phyloP scores from a whole-genome alignment of 2,113 vertebrate genomes.

The Plecturocebus donacophilus region DNA sequence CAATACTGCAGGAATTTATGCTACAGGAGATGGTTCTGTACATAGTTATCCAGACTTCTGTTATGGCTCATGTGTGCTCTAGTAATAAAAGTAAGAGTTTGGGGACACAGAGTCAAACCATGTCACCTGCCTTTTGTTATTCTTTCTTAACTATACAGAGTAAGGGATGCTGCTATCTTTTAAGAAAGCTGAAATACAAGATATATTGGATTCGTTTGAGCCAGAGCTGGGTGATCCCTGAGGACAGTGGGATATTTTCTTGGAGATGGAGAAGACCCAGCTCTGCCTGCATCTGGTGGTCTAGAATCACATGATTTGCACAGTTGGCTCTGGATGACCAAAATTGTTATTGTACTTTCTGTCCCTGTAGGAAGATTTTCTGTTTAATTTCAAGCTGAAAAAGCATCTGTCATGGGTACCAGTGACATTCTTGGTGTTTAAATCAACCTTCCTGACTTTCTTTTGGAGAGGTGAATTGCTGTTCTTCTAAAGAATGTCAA shows the following conservation, averaged over 20 bases:
- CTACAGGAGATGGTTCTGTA: not conserved
- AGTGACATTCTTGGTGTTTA: not conserved
- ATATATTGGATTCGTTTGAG: not conserved
- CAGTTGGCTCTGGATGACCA: not conserved
- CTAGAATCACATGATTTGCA: not conserved
- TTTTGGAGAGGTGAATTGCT: not conserved
- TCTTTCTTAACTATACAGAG: too few species aligned
- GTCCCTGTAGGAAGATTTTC: not conserved
- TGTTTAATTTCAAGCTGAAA: not conserved
- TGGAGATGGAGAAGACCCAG: not conserved
- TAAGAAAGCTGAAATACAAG: not conserved
- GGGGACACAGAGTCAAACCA: too few species aligned
- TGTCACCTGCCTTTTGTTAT: not conserved
- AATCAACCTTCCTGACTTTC: not conserved
- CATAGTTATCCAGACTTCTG: not conserved
- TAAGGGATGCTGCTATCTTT: fast-evolving
- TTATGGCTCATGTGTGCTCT: not conserved
- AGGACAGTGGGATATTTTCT: not conserved
- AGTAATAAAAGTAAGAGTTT: not conserved
- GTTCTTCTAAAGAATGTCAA: not conserved
- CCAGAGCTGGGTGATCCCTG: not conserved
- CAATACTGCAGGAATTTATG: not conserved
- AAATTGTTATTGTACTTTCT: not conserved
- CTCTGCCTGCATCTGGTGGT: not conserved
- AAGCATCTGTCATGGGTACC: not conserved